Evolutionary conservation across 2,888 invertebrate genomes (phyloP).

Genomic region (Acleris holmiana): DNA sequence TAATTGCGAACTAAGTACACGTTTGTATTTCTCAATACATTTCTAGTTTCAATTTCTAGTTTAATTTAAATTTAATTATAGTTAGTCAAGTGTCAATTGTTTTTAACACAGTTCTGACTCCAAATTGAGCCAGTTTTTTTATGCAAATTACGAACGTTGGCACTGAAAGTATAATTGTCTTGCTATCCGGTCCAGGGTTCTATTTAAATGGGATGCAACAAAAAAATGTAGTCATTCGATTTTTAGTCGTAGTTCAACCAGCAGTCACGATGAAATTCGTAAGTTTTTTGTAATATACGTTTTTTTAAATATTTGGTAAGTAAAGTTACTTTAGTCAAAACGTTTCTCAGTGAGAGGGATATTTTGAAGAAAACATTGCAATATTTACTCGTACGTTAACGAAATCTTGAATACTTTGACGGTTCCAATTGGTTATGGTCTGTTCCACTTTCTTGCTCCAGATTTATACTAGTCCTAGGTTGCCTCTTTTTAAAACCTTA

Average conservation of each 20-base stretch:
- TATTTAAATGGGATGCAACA: slow-evolving; percentile 17
- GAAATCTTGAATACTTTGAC: no score
- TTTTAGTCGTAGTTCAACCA: slow-evolving; percentile 3
- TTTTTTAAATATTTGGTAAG: no score
- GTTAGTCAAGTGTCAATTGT: background rate
- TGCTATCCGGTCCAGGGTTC: background rate
- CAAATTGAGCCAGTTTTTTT: no score
- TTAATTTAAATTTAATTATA: slow-evolving; percentile 20
- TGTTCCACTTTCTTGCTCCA: no score
- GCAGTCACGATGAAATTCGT: slow-evolving; percentile 20
- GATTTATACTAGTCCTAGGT: no score
- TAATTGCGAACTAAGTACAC: background rate
- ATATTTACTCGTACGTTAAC: no score
- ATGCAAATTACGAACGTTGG: no score
- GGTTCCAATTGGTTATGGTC: no score
- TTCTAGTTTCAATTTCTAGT: slow-evolving; percentile 30
- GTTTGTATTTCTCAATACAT: slow-evolving; percentile 12
- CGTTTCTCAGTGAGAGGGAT: no score
- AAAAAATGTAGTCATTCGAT: slow-evolving; percentile 1
- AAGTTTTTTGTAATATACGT: background rate
- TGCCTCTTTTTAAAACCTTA: no score
- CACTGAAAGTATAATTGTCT: background rate
- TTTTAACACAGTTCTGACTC: background rate
- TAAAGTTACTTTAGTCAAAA: no score
- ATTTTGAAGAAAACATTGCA: no score